Evolutionary conservation across 2,113 vertebrate species (phyloP).

Genomic region (Sula dactylatra): DNA sequence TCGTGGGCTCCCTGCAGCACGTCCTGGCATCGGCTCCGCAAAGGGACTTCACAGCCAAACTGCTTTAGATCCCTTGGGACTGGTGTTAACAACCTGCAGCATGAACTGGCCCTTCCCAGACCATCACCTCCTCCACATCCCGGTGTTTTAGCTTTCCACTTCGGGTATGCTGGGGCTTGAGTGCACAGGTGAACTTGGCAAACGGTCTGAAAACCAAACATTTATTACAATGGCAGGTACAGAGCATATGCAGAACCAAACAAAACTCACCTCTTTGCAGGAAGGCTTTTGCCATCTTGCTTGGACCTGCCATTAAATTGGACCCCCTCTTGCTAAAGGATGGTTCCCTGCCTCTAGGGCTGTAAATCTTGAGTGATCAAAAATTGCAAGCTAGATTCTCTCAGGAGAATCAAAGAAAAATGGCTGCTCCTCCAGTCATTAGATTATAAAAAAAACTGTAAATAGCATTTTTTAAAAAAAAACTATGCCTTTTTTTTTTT

Average conservation of each 20-base stretch:
- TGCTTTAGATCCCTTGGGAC: not conserved
- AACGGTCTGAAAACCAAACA: not conserved
- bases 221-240: not conserved
- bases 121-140: not conserved
- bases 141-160: not conserved
- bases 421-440: not conserved
- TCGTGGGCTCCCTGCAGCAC: not conserved
- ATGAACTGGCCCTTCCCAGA: not conserved
- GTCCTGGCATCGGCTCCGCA: fast-evolving
- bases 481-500: not conserved
- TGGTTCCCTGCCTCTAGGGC: not conserved
- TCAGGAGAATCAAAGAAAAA: not conserved
- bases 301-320: not conserved
- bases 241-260: not conserved
- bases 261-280: not conserved
- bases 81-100: not conserved
- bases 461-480: not conserved
- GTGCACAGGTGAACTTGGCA: not conserved
- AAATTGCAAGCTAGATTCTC: not conserved
- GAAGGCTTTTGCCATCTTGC: not conserved
- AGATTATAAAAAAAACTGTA: not conserved
- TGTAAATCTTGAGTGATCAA: not conserved
- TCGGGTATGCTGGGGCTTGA: not conserved
- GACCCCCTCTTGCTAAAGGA: not conserved
- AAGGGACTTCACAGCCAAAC: not conserved